phyloP scores from a whole-genome alignment of 2,888 invertebrate genomes.

The Coronaproctus castanopsis region DNA sequence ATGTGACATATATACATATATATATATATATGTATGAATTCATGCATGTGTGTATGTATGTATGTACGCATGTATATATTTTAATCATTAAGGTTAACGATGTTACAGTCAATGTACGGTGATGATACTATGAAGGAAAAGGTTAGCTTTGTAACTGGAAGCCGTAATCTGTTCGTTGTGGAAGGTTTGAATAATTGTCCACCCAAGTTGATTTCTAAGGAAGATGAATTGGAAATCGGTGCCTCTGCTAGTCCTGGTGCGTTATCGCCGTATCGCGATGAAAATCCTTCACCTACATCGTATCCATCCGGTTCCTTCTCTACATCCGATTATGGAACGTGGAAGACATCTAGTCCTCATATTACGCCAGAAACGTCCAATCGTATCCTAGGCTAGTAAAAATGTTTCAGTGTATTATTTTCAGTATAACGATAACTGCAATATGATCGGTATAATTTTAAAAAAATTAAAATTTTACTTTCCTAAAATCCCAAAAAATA shows the following conservation, averaged over 20 bases:
- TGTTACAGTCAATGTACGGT: too few relatives aligned
- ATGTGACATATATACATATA: too few relatives aligned
- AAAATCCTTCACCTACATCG: neutral
- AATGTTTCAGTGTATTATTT: too few relatives aligned
- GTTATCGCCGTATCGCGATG: constrained; percentile 6
- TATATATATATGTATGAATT: too few relatives aligned
- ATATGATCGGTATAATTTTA: too few relatives aligned
- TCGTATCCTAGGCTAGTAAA: neutral
- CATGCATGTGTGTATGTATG: too few relatives aligned
- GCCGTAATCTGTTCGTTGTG: constrained; percentile 12
- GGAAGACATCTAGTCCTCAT: neutral
- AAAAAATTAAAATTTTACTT: too few relatives aligned
- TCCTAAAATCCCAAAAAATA: too few relatives aligned
- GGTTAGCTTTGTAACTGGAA: constrained; percentile 15
- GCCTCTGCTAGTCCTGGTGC: constrained; percentile 28
- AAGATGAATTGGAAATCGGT: constrained; percentile 29
- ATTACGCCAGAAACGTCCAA: neutral
- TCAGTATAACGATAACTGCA: too few relatives aligned
- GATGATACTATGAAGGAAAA: neutral
- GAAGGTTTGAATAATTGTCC: constrained; percentile 9
- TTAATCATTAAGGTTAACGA: too few relatives aligned
- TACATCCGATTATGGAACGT: neutral
- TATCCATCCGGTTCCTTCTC: neutral
- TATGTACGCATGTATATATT: too few relatives aligned
- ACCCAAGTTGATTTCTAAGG: constrained; percentile 17